Evolutionary conservation across 2,888 invertebrate species (phyloP), one percentile per base, ranked within the genome.

Genomic region (Leucoptera coffeella): DNA sequence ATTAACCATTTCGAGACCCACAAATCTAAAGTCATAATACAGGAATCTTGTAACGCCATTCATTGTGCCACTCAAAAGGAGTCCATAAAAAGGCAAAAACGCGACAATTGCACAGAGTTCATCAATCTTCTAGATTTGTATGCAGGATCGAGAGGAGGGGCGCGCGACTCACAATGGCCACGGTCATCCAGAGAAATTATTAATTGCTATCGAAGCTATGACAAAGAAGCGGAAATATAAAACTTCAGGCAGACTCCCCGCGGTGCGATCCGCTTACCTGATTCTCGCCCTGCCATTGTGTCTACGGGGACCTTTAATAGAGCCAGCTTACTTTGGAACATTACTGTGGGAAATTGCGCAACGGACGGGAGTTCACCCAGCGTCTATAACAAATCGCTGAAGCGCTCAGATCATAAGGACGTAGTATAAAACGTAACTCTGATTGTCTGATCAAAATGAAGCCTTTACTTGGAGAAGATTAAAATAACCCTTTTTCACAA

Each of bases 161-260:
- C 34, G 46, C 45, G n/a, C n/a, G n/a, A n/a, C n/a, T n/a, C 52
- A 65, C 64, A 65, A 65, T 62, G 49, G 56, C 57, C 58, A 43
- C 57, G 65, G 67, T 64, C 67, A 65, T 60, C 60, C 54, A 64
- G 57, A 52, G 55, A 67, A 59, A 64, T 69, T 67, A 67, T 64
- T 67, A 69, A 69, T 67, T 65, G 65, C 55, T 48, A 48, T 43
- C 47, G 45, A 50, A 47, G 43, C 45, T 42, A 46, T 41, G 46
- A 69, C 67, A 69, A 69, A 65, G 67, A 64, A 67, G 56, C 69
- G 69, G 69, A 69, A 64, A 69, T 67, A 69, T 67, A 69, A 67
- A 67, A 67, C 62, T 65, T 57, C 52, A 56, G 49, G 51, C 41
- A 48, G 55, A 49, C 52, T 54, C 61, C 67, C 69, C 56, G 58